Evolutionary conservation across 2,113 vertebrate species (phyloP).

Genomic region (Stomatorhinus ivindoensis): DNA sequence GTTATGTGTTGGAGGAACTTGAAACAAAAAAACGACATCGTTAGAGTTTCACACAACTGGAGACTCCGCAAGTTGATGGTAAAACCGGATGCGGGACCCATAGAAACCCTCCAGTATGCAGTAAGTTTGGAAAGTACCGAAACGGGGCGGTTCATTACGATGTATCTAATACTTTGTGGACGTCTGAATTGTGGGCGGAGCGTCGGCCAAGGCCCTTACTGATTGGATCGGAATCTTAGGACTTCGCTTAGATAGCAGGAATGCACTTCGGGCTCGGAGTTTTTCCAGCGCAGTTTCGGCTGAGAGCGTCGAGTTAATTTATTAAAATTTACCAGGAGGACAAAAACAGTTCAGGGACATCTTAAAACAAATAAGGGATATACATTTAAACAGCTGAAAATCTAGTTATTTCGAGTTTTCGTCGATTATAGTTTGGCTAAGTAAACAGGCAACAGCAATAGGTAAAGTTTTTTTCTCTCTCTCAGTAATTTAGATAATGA

Average conservation of each 20-base stretch:
- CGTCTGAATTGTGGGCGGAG: background rate
- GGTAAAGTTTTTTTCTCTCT: background rate
- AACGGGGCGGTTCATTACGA: background rate
- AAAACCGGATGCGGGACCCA: background rate
- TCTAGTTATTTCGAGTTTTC: background rate
- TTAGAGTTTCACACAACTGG: background rate
- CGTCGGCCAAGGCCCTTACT: background rate
- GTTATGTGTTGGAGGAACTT: background rate
- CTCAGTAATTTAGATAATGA: background rate
- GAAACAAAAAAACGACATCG: background rate
- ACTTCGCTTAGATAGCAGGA: background rate
- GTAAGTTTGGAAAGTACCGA: slow-evolving; percentile 17
- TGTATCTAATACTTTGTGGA: background rate
- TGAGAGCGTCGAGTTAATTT: background rate
- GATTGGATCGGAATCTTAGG: background rate
- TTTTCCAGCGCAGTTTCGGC: background rate
- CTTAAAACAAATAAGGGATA: background rate
- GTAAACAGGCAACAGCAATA: background rate
- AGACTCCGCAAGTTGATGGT: background rate
- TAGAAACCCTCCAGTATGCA: background rate
- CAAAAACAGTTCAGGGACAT: background rate
- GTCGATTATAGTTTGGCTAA: background rate
- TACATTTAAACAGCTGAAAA: background rate
- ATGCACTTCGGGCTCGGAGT: background rate
- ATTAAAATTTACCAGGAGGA: background rate